Percentiles rank a stretch among this genome's conserved stretches.
Evolutionary conservation across 2,113 vertebrate genomes (phyloP).

Genomic region (Oophaga pumilio): DNA sequence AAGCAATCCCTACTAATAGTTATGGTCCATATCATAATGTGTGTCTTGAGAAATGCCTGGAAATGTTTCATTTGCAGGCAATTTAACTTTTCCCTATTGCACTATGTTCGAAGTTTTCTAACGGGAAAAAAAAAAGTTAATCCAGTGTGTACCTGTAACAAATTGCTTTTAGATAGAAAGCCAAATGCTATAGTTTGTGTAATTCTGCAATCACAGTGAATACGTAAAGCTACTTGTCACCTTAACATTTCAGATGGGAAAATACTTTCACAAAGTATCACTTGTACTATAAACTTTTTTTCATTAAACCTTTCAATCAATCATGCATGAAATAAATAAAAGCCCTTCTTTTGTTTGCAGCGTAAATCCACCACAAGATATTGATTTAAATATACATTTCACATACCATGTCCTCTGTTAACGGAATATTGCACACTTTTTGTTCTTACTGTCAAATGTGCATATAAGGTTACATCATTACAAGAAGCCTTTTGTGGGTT

Average conservation of each 20-base stretch:
- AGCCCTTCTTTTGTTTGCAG: conserved; percentile 49
- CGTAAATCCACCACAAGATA: conserved; percentile 48
- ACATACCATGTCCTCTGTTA: conserved; percentile 54
- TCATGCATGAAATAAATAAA: conserved; percentile 28
- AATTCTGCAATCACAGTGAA: conserved; percentile 48
- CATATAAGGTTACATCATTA: conserved; percentile 58
- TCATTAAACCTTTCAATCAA: conserved; percentile 15
- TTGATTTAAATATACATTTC: conserved; percentile 58
- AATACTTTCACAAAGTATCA: conserved; percentile 6
- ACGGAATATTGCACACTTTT: conserved; percentile 55
- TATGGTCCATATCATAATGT: not conserved
- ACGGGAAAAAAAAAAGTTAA: not conserved
- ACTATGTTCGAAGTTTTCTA: not conserved
- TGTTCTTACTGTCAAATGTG: conserved; percentile 57
- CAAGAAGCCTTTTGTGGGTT: conserved; percentile 57
- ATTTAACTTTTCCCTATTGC: not conserved
- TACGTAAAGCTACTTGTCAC: conserved; percentile 29
- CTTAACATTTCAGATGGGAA: not conserved
- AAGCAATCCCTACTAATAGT: not conserved
- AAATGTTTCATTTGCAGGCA: not conserved
- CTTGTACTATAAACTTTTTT: conserved; percentile 13
- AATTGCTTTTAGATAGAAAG: conserved; percentile 35
- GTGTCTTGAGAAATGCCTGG: not conserved
- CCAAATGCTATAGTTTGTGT: conserved; percentile 41
- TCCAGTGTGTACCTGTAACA: conserved; percentile 30